phyloP scores from a whole-genome alignment of 1,140 invertebrate genomes.

The Parapsyche elsis region DNA sequence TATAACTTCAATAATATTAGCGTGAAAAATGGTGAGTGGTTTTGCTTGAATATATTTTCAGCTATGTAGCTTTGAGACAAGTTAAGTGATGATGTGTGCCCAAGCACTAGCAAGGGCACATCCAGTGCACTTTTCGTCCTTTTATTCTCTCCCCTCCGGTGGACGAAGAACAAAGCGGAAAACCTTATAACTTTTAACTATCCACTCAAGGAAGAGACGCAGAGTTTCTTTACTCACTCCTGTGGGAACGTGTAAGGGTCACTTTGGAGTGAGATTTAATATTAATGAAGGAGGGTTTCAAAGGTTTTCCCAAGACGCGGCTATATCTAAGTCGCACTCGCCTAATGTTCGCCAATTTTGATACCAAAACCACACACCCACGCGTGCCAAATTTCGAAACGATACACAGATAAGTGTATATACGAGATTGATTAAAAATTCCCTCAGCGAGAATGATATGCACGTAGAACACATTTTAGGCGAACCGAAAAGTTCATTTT shows the following conservation, averaged over 20 bases:
- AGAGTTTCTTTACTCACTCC: conserved; percentile 37
- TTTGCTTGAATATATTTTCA: too few species aligned
- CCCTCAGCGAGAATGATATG: too few species aligned
- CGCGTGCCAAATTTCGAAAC: too few species aligned
- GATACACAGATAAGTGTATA: too few species aligned
- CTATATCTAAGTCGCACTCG: conserved; percentile 32
- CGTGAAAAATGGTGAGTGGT: too few species aligned
- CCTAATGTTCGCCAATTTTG: conserved; percentile 29
- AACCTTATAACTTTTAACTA: conserved; percentile 48
- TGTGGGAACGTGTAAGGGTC: conserved; percentile 42
- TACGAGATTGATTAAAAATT: too few species aligned
- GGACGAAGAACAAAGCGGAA: conserved; percentile 23
- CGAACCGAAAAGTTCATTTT: too few species aligned
- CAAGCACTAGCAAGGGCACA: not conserved
- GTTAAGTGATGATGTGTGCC: too few species aligned
- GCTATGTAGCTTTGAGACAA: too few species aligned
- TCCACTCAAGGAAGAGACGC: conserved; percentile 37
- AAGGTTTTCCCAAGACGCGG: conserved; percentile 34
- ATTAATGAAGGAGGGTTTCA: conserved; percentile 42
- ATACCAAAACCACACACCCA: too few species aligned
- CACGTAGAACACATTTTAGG: too few species aligned
- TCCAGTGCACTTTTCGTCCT: not conserved
- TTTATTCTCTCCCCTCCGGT: not conserved
- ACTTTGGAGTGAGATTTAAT: conserved; percentile 46
- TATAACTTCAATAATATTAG: too few species aligned